phyloP scores from a whole-genome alignment of 2,797 vertebrate genomes.

The Catostomus latipinnis region DNA sequence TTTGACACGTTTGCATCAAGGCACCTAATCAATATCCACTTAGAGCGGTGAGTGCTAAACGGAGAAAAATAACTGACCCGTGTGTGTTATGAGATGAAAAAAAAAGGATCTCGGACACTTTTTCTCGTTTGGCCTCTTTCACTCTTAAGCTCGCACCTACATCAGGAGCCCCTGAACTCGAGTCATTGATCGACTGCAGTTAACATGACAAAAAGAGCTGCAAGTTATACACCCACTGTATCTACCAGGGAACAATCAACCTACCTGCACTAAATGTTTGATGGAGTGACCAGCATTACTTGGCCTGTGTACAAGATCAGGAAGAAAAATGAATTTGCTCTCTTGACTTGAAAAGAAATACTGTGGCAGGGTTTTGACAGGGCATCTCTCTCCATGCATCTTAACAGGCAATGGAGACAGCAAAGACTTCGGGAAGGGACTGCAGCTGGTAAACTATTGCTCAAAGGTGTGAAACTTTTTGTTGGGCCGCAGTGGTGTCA shows the following conservation, averaged over 20 bases:
- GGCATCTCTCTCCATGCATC: slow-evolving; percentile 56
- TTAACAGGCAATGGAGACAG: slow-evolving; percentile 41
- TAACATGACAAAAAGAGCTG: slow-evolving; percentile 91
- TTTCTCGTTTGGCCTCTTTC: slow-evolving; percentile 13
- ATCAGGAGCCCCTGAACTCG: slow-evolving; percentile 88
- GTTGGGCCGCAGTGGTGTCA: slow-evolving; percentile 28
- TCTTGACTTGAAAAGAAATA: slow-evolving; percentile 63
- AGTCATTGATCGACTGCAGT: slow-evolving; percentile 91
- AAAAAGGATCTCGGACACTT: slow-evolving; percentile 97
- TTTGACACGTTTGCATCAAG: slow-evolving; percentile 99
- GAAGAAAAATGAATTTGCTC: slow-evolving; percentile 58
- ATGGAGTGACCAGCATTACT: slow-evolving; percentile 80
- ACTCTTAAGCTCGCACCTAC: slow-evolving; percentile 88
- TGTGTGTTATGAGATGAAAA: slow-evolving; percentile 91
- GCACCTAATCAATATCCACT: slow-evolving; percentile 99
- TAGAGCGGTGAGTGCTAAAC: slow-evolving; percentile 97
- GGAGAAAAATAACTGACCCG: slow-evolving; percentile 97
- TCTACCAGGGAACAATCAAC: slow-evolving; percentile 89
- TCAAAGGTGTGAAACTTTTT: slow-evolving; percentile 54
- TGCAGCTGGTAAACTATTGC: slow-evolving; percentile 43
- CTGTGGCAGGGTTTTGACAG: slow-evolving; percentile 59
- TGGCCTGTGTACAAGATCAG: slow-evolving; percentile 64
- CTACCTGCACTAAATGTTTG: slow-evolving; percentile 88
- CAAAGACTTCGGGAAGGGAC: slow-evolving; percentile 19
- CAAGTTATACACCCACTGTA: slow-evolving; percentile 82